phyloP scores from a whole-genome alignment of 2,888 invertebrate species.

The Lochmaea capreae region DNA sequence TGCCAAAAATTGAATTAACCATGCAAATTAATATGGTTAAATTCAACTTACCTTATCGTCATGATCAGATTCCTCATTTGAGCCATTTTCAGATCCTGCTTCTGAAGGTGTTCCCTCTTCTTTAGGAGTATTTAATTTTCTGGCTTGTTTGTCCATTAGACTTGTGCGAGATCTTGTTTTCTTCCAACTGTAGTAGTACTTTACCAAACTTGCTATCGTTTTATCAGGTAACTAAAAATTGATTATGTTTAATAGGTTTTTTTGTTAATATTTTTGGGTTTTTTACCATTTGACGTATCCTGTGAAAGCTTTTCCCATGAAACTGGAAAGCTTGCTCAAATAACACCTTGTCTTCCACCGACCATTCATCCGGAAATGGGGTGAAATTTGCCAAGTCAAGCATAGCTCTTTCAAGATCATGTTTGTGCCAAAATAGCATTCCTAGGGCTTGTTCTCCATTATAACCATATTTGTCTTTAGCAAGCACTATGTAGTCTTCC shows the following conservation, averaged over 20 bases:
- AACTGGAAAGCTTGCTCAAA: conserved; percentile 99
- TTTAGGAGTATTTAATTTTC: conserved; percentile 75
- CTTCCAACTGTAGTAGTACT: conserved; percentile 99
- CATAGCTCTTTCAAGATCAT: conserved; percentile 92
- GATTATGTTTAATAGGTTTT: neutral
- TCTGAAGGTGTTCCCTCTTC: conserved; percentile 79
- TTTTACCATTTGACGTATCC: conserved; percentile 95
- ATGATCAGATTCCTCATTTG: conserved; percentile 87
- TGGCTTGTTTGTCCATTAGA: conserved; percentile 89
- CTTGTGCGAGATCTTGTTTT: conserved; percentile 93
- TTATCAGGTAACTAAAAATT: conserved; percentile 90
- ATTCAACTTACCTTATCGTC: conserved; percentile 84
- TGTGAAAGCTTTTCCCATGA: conserved; percentile 97
- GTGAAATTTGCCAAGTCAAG: conserved; percentile 96
- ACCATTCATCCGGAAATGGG: conserved; percentile 98
- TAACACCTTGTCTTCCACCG: conserved; percentile 95
- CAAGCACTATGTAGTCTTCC: conserved; percentile 93
- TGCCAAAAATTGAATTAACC: too few relatives aligned
- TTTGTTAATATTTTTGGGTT: neutral
- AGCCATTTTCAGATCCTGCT: conserved; percentile 85
- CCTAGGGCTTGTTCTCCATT: conserved; percentile 97
- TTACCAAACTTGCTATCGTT: conserved; percentile 94
- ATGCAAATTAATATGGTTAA: conserved; percentile 4
- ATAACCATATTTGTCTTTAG: conserved; percentile 97
- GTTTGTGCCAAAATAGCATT: conserved; percentile 98